A percentile compares a stretch with the other conserved stretches of the same genome.
Evolutionary conservation across 2,113 vertebrate genomes (phyloP).

Genomic region (Dasyornis broadbenti): DNA sequence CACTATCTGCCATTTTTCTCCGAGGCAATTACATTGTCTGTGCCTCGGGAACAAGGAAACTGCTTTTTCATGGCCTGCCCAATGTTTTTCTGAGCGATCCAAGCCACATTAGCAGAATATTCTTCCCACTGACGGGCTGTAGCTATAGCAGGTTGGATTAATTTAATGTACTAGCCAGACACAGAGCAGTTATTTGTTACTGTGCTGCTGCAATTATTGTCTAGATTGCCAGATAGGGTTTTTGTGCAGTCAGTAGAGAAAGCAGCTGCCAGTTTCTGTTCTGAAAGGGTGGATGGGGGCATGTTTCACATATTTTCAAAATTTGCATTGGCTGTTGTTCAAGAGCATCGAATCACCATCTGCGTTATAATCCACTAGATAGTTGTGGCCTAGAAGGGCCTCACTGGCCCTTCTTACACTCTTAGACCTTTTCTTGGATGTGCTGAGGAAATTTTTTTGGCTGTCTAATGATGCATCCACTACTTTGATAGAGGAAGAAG

Average conservation of each 20-base stretch:
- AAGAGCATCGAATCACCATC: slow-evolving; percentile 13
- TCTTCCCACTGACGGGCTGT: slow-evolving; percentile 16
- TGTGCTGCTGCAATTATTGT: slow-evolving; percentile 41
- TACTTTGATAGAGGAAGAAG: background rate
- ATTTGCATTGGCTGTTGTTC: slow-evolving; percentile 51
- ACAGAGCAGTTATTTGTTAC: slow-evolving; percentile 49
- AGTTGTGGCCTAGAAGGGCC: slow-evolving; percentile 35
- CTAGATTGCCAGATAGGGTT: slow-evolving; percentile 47
- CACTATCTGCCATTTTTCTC: slow-evolving; percentile 54
- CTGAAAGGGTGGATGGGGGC: slow-evolving; percentile 40
- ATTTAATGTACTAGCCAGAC: slow-evolving; percentile 53
- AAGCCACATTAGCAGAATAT: slow-evolving; percentile 46
- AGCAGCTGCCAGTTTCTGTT: slow-evolving; percentile 50
- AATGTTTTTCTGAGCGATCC: slow-evolving; percentile 9
- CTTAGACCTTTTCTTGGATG: background rate
- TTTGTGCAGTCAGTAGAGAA: slow-evolving; percentile 32
- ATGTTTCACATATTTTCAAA: slow-evolving; percentile 52
- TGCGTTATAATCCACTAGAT: slow-evolving; percentile 40
- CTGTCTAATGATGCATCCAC: background rate
- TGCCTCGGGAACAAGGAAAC: slow-evolving; percentile 31
- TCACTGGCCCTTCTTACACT: slow-evolving; percentile 10
- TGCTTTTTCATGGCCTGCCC: slow-evolving; percentile 30
- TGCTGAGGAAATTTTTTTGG: background rate
- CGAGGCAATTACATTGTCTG: slow-evolving; percentile 50
- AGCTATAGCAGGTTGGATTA: slow-evolving; percentile 55